Conservation (phyloP, 2,113 vertebrate genomes). For the Machaerirhynchus nigripectus region DNA sequence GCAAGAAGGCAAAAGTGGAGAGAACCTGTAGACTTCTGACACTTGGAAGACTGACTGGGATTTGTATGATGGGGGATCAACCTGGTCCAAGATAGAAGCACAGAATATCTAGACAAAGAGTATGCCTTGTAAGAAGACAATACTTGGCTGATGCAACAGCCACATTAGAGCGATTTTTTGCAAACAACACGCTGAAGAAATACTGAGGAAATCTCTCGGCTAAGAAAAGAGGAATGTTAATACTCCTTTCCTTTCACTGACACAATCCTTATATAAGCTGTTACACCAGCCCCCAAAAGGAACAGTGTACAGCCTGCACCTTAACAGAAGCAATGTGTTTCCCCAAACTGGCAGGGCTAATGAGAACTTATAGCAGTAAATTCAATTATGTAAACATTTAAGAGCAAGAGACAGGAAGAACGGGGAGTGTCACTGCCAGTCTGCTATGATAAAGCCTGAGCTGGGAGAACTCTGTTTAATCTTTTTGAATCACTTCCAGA, state of each 20-base stretch:
- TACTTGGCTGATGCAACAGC: neutral
- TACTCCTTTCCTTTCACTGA: neutral
- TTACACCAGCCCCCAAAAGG: neutral
- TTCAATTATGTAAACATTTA: neutral
- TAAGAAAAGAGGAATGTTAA: neutral
- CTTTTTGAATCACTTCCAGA: constrained; percentile 10
- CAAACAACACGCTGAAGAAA: neutral
- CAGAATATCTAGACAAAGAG: neutral
- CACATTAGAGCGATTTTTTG: neutral
- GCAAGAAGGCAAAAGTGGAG: fast-evolving
- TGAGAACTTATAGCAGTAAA: neutral
- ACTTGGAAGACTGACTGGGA: neutral
- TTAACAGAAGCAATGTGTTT: neutral
- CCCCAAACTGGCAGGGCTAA: neutral
- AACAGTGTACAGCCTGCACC: neutral
- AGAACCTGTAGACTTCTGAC: neutral
- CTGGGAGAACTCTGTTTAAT: neutral
- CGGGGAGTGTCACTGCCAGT: neutral
- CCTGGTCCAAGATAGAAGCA: neutral
- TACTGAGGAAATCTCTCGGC: neutral
- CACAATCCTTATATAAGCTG: neutral
- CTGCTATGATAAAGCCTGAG: neutral
- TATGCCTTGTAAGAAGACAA: neutral
- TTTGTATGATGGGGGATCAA: neutral
- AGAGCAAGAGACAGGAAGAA: neutral